Percentiles rank a stretch among this genome's conserved stretches.
phyloP scores from a whole-genome alignment of 92 coral and sea anemone species.

The Paragorgia papillata region DNA sequence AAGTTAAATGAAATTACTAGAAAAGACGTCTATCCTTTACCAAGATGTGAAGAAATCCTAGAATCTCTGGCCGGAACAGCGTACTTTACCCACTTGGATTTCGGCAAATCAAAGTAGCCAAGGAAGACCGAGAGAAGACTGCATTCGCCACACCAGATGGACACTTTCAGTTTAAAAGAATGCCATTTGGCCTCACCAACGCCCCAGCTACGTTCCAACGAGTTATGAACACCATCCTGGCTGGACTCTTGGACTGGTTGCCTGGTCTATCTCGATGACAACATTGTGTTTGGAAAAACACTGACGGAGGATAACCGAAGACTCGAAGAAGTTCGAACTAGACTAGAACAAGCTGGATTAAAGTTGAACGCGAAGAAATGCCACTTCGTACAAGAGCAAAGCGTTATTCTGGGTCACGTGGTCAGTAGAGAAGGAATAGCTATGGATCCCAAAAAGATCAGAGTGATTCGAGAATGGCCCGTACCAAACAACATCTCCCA shows the following conservation, averaged over 20 bases:
- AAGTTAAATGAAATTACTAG: conserved; percentile 26
- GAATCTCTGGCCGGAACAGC: conserved; percentile 50
- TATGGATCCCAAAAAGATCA: conserved; percentile 21
- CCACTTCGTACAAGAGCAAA: conserved; percentile 8
- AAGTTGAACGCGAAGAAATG: conserved; percentile 35
- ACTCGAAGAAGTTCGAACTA: conserved; percentile 32
- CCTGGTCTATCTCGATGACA: conserved; percentile 56
- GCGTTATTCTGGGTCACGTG: conserved; percentile 25
- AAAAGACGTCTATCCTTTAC: too few relatives aligned
- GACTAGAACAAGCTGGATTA: conserved; percentile 50
- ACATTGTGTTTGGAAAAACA: conserved; percentile 48
- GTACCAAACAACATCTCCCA: conserved; percentile 10
- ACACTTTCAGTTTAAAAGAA: conserved; percentile 51
- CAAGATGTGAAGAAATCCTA: conserved; percentile 53
- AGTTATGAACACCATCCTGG: conserved; percentile 44
- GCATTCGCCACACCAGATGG: conserved; percentile 55
- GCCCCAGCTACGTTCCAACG: conserved; percentile 56
- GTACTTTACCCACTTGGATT: conserved; percentile 50
- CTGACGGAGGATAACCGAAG: conserved; percentile 49
- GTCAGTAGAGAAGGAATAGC: conserved; percentile 30
- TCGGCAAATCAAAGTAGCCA: conserved; percentile 48
- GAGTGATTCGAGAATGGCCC: conserved; percentile 7
- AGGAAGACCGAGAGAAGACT: conserved; percentile 54
- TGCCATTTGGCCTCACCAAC: too few relatives aligned
- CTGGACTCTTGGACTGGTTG: conserved; percentile 53